Base-by-base conservation (phyloP, 1,140 invertebrate genomes). In the Lordiphosa collinella region DNA sequence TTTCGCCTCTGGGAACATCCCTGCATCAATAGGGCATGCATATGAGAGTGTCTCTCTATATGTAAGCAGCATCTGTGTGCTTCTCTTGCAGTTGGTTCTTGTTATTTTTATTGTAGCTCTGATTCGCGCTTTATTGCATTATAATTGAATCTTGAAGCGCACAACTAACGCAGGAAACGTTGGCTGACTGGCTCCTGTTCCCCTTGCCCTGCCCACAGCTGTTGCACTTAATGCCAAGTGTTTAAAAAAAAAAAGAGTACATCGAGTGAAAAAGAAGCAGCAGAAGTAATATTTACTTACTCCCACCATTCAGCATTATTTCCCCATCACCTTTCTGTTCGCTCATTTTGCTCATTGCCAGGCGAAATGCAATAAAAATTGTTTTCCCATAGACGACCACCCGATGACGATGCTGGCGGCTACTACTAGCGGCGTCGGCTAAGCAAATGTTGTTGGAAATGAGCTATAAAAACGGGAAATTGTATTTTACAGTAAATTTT, bases 91-190 rank as follows among this genome's bases (percentile, higher is more conserved):
- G 44, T 59, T 59, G 54, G 50, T 67, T 67, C 65, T 78, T 84
- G 72, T 78, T 84, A 72, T 76, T 80, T 80, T 84, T 84, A 78
- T 84, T 85, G 78, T 72, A 73, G 73, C 78, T 85, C 73, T 84
- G 79, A 84, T 84, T 84, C 78, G 78, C 73, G 78, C 78, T 84
- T 85, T 84, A 84, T 84, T 84, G 78, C 78, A 84, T 84, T 84
- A 84, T 84, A 84, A 84, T 84, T 84, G 78, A 84, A 84, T 84
- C 78, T 84, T 84, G 73, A 70, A 85, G 76, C 78, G 78, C 78
- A 78, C 78, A 84, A 76, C 67, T 76, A 84, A 82, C 72, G 76
- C 76, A 78, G 78, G 72, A 82, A 84, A 84, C 73, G 72, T 52
- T 84, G 78, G 41, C 72, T 85, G 78, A 78, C 72, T 75, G 71